These are phyloP conservation scores for Ashinkailepas kermadecensis DNA, from an alignment of 2,888 invertebrate genomes.

Conservation along the genomic window DNA sequence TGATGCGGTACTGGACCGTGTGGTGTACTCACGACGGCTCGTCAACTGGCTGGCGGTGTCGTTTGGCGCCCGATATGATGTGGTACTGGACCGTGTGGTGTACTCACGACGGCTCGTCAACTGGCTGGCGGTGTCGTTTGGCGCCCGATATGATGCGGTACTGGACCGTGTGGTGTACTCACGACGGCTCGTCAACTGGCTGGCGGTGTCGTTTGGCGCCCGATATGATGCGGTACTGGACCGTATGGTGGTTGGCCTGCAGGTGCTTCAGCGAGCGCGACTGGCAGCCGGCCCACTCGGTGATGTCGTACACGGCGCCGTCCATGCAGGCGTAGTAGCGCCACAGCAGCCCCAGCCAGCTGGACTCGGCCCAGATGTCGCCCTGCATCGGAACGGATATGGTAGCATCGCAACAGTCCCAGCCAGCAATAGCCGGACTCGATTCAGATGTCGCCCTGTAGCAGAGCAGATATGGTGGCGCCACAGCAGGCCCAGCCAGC, in stretches of 20 bases:
- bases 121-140: no score
- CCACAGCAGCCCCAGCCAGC: constrained; percentile 79
- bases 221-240: constrained; percentile 77
- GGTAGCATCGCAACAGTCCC: not conserved
- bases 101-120: no score
- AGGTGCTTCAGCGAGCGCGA: constrained; percentile 69
- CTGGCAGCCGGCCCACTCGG: constrained; percentile 95
- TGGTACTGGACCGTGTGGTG: no score
- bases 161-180: constrained; percentile 11
- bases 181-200: constrained; percentile 30
- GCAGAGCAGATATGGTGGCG: not conserved
- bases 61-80: no score
- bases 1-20: no score
- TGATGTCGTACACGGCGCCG: constrained; percentile 89
- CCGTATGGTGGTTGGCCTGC: constrained; percentile 82
- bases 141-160: no score
- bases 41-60: no score
- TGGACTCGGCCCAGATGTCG: constrained; percentile 93
- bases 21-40: no score
- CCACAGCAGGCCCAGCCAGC: no score
- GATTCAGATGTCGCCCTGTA: not conserved
- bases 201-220: constrained; percentile 45
- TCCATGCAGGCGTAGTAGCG: constrained; percentile 96
- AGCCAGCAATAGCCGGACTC: not conserved
- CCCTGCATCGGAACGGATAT: constrained; percentile 51